Percentiles rank a stretch among this genome's conserved stretches.
Evolutionary conservation across 2,888 invertebrate species (phyloP).

Genomic region (Belgica antarctica): DNA sequence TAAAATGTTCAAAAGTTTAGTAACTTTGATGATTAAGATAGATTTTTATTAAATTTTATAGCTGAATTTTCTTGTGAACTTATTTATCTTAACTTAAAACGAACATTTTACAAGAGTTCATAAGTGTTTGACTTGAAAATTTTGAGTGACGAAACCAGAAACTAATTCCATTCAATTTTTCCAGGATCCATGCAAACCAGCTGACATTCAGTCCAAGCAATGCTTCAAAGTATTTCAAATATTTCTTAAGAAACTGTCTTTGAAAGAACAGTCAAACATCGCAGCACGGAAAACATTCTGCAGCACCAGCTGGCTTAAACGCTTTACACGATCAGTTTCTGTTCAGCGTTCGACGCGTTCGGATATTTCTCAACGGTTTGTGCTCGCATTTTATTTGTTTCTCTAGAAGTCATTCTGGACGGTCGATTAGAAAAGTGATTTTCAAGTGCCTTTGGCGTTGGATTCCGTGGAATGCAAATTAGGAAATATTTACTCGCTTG

Average conservation of each 20-base stretch:
- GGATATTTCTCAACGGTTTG: neutral
- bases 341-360: neutral
- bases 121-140: too few species aligned
- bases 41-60: too few species aligned
- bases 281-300: conserved; percentile 19
- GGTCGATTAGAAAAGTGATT: conserved; percentile 17
- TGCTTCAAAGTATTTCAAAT: neutral
- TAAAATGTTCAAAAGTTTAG: conserved; percentile 1
- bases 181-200: too few species aligned
- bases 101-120: too few species aligned
- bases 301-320: conserved; percentile 26
- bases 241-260: neutral
- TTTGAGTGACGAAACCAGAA: too few species aligned
- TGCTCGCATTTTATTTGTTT: neutral
- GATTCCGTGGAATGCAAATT: conserved; percentile 13
- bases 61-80: too few species aligned
- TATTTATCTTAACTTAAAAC: too few species aligned
- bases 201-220: too few species aligned
- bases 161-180: too few species aligned
- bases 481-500: conserved; percentile 9
- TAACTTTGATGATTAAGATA: neutral
- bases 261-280: neutral
- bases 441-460: conserved; percentile 15
- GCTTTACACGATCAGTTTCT: conserved; percentile 18
- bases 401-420: too few species aligned